Base-by-base conservation (phyloP, 35 echinoderm and acorn worm species). In the Holothuria glaberrima region DNA sequence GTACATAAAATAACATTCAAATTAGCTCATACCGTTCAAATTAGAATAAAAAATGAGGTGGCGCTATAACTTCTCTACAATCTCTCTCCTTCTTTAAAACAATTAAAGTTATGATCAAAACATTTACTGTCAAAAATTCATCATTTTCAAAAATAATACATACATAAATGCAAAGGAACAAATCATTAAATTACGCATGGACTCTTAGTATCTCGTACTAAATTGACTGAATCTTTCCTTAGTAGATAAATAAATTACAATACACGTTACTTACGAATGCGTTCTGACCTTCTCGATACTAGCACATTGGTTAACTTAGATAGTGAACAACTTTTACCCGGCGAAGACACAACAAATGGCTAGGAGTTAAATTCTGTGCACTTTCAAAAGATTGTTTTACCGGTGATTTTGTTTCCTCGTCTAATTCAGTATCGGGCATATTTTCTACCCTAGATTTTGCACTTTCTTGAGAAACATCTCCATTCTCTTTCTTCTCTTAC, bases 271-370 rank as follows among this genome's bases (percentile, higher is more conserved):
- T 68, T 20, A 68, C 64, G n/a, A 68, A 68, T 68, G 22, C 64
- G 64, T 26, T 68, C 5, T 19, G 64, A 68, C 24, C 64, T 68
- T 68, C 64, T 68, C 1, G 22, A 19, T 68, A 68, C 64, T 68
- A 19, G 64, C 22, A 68, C 64, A 68, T 19, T 68, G 64, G 64
- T 68, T 1, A 32, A 68, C 64, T 68, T 68, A 68, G 30, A 68
- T 68, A 19, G 64, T 68, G 64, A 68, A 68, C 64, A 68, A 68
- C 64, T 68, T 68, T 68, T 68, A 68, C 64, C 64, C 64, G 13
- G 64, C 1, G 50, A 54, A 54, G 50, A 54, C 50, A 54, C 50
- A 54, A 54, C 50, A 54, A 54, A 54, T 54, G 50, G 64, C 64
- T 4, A 68, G 9, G 64, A 32, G 19, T 68, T 68, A 10, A 32